Evolutionary conservation across 2,113 vertebrate species (phyloP), one percentile per base, ranked within the genome.

Genomic region (Calidris pugnax): DNA sequence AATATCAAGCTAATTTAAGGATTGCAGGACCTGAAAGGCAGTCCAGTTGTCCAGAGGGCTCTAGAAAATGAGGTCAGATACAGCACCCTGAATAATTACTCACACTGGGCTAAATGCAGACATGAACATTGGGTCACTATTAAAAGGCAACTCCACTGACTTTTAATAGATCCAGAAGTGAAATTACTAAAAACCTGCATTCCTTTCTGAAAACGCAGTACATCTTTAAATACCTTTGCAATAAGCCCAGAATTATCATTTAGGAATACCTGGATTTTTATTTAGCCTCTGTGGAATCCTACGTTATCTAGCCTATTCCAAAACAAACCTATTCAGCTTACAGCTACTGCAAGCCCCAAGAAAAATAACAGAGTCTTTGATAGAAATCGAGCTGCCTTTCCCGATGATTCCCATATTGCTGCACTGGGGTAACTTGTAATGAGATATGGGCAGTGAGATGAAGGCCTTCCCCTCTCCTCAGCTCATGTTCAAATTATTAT

Each of bases 401-500:
- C 66, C 5, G 2, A 60, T 59, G 53, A 89, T 53, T 72, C 63
- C 68, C 59, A 19, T 6, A 43, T 22, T 43, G 48, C 51, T 86
- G 87, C 59, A 89, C 68, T 14, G 19, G 89, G 26, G 37, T 32
- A 48, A 78, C 10, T 16, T 45, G 69, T 5, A 55, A 71, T 66
- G 85, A 89, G 59, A 74, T 53, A 67, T 2, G 24, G 77, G 59
- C 81, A 87, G 76, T 7, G 59, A 91, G 86, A 69, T 7, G 62
- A 89, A 72, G 81, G 48, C 73, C 81, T 74, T 93, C 62, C 67
- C 12, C 53, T 57, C 77, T 90, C 51, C 37, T 66, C 78, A 78
- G 82, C 37, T 85, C 43, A 12, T 39, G 83, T 47, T 96, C 79
- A 80, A 95, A 69, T 78, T 92, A 92, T 78, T 93, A 92, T 80